These are phyloP conservation scores for Bombus waltoni DNA, from an alignment of 1,140 invertebrate species.

Conservation along the genomic window DNA sequence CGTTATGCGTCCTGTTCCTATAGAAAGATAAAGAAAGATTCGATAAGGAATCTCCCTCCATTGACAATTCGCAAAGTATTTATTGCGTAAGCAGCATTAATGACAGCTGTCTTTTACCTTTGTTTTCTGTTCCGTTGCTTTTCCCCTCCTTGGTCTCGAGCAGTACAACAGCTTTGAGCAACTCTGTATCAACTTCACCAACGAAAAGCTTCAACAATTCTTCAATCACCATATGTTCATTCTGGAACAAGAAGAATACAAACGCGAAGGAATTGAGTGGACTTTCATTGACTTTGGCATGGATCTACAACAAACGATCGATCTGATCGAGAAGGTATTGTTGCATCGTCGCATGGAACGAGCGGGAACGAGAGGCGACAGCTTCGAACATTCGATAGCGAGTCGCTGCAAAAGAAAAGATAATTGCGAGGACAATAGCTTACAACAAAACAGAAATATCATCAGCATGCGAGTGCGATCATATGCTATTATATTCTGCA, in stretches of 20 bases:
- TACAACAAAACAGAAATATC: not conserved
- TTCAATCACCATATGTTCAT: slow-evolving; percentile 91
- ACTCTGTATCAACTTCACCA: slow-evolving; percentile 90
- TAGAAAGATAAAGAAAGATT: not conserved
- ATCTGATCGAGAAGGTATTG: slow-evolving; percentile 88
- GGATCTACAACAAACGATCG: slow-evolving; percentile 89
- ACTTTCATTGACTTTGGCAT: slow-evolving; percentile 90
- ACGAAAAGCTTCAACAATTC: slow-evolving; percentile 89
- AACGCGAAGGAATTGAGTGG: slow-evolving; percentile 88
- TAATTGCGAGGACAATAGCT: not conserved
- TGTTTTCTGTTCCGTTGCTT: slow-evolving; percentile 68
- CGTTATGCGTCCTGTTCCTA: too few relatives aligned
- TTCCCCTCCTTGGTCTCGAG: slow-evolving; percentile 62
- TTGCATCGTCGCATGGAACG: slow-evolving; percentile 24
- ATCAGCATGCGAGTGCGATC: slow-evolving; percentile 12
- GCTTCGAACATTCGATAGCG: slow-evolving; percentile 22
- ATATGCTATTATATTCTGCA: not conserved
- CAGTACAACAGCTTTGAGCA: slow-evolving; percentile 83
- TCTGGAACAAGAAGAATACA: slow-evolving; percentile 89
- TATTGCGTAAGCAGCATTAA: slow-evolving; percentile 61
- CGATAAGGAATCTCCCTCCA: not conserved
- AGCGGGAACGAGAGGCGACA: slow-evolving; percentile 25
- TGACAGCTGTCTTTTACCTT: slow-evolving; percentile 78
- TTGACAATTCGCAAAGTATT: not conserved
- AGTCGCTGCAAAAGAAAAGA: not conserved